Evolutionary conservation across 1,140 invertebrate species (phyloP).

Genomic region (Orius insidiosus): DNA sequence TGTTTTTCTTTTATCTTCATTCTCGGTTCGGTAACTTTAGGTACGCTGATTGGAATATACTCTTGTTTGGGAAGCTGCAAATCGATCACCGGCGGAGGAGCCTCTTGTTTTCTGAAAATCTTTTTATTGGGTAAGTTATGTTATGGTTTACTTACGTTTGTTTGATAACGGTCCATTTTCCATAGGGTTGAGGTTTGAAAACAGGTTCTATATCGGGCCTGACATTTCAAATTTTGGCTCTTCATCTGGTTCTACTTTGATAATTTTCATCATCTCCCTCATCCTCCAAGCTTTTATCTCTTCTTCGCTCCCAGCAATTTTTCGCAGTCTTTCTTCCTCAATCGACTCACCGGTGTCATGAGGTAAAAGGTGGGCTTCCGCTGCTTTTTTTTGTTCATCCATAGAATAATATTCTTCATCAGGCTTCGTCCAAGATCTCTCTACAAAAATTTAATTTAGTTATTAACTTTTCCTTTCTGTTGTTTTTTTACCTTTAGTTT

Average conservation of each 20-base stretch:
- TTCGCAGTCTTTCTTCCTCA: slow-evolving; percentile 26
- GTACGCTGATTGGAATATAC: too few species aligned
- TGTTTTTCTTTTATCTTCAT: too few species aligned
- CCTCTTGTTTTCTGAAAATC: too few species aligned
- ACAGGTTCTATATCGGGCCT: slow-evolving; percentile 22
- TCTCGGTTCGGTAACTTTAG: too few species aligned
- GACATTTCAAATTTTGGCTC: slow-evolving; percentile 15
- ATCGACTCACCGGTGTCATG: slow-evolving; percentile 23
- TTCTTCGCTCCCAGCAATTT: slow-evolving; percentile 18
- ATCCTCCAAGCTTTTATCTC: slow-evolving; percentile 28
- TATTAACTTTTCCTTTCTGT: not conserved
- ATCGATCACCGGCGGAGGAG: too few species aligned
- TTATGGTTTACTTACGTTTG: slow-evolving; percentile 27
- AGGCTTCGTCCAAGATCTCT: slow-evolving; percentile 45
- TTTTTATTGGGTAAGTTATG: too few species aligned
- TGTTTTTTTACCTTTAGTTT: slow-evolving; percentile 45
- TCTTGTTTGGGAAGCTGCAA: too few species aligned
- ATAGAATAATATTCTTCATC: slow-evolving; percentile 42
- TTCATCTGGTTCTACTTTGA: slow-evolving; percentile 24
- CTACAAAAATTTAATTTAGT: slow-evolving; percentile 23
- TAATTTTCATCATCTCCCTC: slow-evolving; percentile 27
- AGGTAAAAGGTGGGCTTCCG: slow-evolving; percentile 13
- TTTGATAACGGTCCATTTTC: slow-evolving; percentile 40
- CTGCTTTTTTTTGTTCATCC: slow-evolving; percentile 32
- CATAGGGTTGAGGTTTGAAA: slow-evolving; percentile 38